Conservation (phyloP, 1,140 invertebrate genomes). For the Drosophila arizonae region DNA sequence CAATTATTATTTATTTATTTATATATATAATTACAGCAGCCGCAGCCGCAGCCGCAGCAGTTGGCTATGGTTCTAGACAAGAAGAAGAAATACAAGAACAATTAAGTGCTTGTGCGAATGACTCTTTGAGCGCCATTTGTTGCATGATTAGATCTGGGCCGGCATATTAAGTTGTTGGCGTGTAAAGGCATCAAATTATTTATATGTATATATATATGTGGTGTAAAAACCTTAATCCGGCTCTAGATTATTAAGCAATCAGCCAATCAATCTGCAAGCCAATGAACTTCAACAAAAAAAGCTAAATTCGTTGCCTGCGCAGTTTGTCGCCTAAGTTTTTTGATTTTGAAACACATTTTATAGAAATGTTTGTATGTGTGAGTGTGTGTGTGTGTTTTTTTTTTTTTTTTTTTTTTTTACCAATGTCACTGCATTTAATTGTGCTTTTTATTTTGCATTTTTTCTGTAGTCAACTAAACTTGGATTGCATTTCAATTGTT, state of each 20-base stretch:
- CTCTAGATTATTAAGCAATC: constrained; percentile 75
- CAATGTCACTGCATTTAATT: constrained; percentile 74
- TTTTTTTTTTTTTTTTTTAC: constrained; percentile 21
- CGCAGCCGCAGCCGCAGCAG: constrained; percentile 5
- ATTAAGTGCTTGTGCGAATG: constrained; percentile 48
- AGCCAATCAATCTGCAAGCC: constrained; percentile 73
- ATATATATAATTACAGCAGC: constrained; percentile 37
- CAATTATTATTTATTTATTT: constrained; percentile 50
- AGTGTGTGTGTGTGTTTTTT: too few species aligned
- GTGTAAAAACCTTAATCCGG: constrained; percentile 51
- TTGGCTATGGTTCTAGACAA: constrained; percentile 1
- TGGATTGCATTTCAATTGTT: constrained; percentile 72
- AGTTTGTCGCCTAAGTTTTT: constrained; percentile 44
- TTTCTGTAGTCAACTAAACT: constrained; percentile 40
- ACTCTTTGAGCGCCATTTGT: constrained; percentile 44
- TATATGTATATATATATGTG: not conserved
- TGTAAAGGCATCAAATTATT: constrained; percentile 43
- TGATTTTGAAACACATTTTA: constrained; percentile 37
- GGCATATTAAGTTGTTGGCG: constrained; percentile 36
- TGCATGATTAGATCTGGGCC: constrained; percentile 46
- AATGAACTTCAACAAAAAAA: constrained; percentile 59
- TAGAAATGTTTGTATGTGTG: constrained; percentile 20
- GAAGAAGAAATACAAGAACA: constrained; percentile 10
- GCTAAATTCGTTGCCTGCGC: not conserved
- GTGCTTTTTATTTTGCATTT: constrained; percentile 38